Conservation (phyloP, 2,888 invertebrate species). For the Platycheirus albimanus region DNA sequence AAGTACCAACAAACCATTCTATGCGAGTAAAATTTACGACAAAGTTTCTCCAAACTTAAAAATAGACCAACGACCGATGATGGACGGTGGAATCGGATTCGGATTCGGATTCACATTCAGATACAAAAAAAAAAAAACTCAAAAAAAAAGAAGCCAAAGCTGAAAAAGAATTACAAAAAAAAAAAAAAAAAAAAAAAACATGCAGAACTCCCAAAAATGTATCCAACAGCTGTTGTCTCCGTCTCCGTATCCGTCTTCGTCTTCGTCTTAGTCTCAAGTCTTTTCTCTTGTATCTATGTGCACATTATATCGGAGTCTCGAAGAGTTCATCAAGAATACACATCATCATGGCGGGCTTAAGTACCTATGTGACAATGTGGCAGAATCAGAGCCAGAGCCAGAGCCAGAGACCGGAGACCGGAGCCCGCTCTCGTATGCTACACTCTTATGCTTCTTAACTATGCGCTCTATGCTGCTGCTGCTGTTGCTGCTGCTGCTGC, state of each 20-base stretch:
- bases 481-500: conserved; percentile 27
- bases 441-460: conserved; percentile 39
- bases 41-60: conserved; percentile 66
- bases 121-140: conserved; percentile 13
- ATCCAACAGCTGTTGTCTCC: conserved; percentile 70
- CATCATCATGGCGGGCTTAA: conserved; percentile 43
- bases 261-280: conserved; percentile 68
- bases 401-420: no score
- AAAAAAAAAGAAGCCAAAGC: conserved; percentile 34
- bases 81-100: conserved; percentile 6
- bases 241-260: conserved; percentile 70
- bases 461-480: conserved; percentile 61
- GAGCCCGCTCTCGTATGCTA: conserved; percentile 37
- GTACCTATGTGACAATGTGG: conserved; percentile 42
- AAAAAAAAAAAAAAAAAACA: no score
- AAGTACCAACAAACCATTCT: conserved; percentile 42
- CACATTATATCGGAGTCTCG: conserved; percentile 39
- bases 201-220: conserved; percentile 66
- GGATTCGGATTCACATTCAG: neutral
- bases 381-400: neutral
- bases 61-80: conserved; percentile 64
- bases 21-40: neutral
- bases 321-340: conserved; percentile 40
- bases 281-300: conserved; percentile 60
- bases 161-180: conserved; percentile 35